Percentiles rank a stretch among this genome's conserved stretches.
These are phyloP conservation scores for Eudyptes chrysolophus DNA, from an alignment of 2,113 vertebrate species.

Conservation along the genomic window DNA sequence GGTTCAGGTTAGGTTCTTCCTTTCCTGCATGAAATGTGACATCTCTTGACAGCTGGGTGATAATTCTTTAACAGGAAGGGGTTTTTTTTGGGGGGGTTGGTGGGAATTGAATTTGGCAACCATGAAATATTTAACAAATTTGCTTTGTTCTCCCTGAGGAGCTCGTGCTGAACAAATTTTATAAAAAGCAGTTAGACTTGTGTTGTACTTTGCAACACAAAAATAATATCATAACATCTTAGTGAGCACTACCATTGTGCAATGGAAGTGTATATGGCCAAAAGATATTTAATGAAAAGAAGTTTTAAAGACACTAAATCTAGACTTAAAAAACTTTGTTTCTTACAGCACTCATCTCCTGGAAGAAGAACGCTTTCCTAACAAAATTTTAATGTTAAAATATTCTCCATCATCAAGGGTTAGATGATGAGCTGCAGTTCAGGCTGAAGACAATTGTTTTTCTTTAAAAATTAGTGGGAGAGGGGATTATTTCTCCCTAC, in stretches of 20 bases:
- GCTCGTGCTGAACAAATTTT: not conserved
- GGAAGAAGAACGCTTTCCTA: not conserved
- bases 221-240: not conserved
- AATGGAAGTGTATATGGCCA: not conserved
- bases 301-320: not conserved
- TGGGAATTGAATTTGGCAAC: not conserved
- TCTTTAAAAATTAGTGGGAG: not conserved
- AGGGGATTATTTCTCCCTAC: not conserved
- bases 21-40: not conserved
- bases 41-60: constrained; percentile 38
- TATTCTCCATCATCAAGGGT: not conserved
- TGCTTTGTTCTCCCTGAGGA: not conserved
- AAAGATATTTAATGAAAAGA: not conserved
- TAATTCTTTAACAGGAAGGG: not conserved
- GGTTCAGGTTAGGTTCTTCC: not conserved
- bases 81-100: not conserved
- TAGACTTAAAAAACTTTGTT: not conserved
- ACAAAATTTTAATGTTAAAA: not conserved
- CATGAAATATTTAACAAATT: not conserved
- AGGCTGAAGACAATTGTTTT: not conserved
- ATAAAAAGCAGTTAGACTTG: not conserved
- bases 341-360: not conserved
- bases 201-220: not conserved
- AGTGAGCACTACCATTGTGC: not conserved
- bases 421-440: not conserved